Evolutionary conservation across 2,888 invertebrate genomes (phyloP), one percentile per base, ranked within the genome.

Genomic region (Polymixis lichenea): DNA sequence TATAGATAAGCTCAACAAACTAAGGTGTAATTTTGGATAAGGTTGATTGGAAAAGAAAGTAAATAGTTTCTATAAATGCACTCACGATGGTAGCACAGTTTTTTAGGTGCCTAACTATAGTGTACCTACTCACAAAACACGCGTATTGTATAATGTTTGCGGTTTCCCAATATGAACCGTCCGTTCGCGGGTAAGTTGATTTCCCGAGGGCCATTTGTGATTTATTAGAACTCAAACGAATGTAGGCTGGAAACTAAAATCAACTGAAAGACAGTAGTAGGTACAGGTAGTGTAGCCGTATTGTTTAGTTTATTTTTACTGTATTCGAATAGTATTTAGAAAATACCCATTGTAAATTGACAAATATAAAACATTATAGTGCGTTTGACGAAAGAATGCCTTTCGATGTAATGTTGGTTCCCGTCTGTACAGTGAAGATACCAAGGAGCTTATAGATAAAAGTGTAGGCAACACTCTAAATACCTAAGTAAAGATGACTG

Each of bases 161-260:
- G 74, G 77, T 77, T 70, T 64, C 72, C 67, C 77, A 75, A 64
- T 65, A 77, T 74, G 64, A 81, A 77, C 65, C 73, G 74, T 66
- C 75, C 68, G 78, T 78, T 71, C 72, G 65, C 72, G 62, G 72
- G 68, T 82, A 74, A 67, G 82, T 80, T 87, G 88, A 87, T 87
- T 87, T 88, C 87, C 88, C 87, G 65, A 53, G 88, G 85, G 87
- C 62, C 49, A 72, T 72, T 73, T 82, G 80, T 88, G 78, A 85
- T 85, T 82, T 88, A 85, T 78, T 79, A 85, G 68, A 85, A 71
- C 74, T 78, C 67, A 77, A 86, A 80, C 75, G 69, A 72, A 65
- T 51, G 53, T 72, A 78, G 70, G 51, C 55, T 77, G 72, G 43
- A 43, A 79, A 70, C 53, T 38, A 74, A 82, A 84, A 75, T 56